A percentile compares a stretch with the other conserved stretches of the same genome.
Conservation (phyloP, 2,113 vertebrate genomes). For the Eudorcas thomsonii region DNA sequence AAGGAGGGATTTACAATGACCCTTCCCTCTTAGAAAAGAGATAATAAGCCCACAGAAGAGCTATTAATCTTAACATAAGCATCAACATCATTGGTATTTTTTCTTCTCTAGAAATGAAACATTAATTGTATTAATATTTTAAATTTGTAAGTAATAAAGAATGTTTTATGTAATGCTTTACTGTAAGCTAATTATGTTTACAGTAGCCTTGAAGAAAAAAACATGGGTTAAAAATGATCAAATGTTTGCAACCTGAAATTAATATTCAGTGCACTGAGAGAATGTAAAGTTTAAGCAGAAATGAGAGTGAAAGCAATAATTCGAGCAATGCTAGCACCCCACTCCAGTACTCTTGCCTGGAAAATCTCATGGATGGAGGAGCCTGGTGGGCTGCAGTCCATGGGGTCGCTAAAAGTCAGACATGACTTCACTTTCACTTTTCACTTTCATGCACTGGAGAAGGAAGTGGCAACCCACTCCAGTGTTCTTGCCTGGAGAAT, state of each 20-base stretch:
- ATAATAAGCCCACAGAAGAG: neutral
- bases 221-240: neutral
- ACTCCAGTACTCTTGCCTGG: too few species aligned
- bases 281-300: neutral
- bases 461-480: too few species aligned
- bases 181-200: neutral
- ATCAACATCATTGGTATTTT: neutral
- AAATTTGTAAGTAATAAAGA: neutral
- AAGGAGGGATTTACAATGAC: neutral
- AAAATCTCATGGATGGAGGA: too few species aligned
- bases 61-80: neutral
- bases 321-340: too few species aligned
- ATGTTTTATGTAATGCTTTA: neutral
- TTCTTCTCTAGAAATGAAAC: neutral
- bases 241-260: neutral
- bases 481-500: too few species aligned
- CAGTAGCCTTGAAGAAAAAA: neutral
- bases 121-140: neutral
- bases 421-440: too few species aligned
- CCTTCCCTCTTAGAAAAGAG: neutral
- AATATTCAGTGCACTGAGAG: neutral
- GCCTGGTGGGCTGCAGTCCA: too few species aligned
- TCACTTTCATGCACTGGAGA: too few species aligned
- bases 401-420: too few species aligned
- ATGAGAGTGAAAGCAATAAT: neutral